Conservation (phyloP, 1,140 invertebrate genomes). For the Dendroctonus ponderosae region DNA sequence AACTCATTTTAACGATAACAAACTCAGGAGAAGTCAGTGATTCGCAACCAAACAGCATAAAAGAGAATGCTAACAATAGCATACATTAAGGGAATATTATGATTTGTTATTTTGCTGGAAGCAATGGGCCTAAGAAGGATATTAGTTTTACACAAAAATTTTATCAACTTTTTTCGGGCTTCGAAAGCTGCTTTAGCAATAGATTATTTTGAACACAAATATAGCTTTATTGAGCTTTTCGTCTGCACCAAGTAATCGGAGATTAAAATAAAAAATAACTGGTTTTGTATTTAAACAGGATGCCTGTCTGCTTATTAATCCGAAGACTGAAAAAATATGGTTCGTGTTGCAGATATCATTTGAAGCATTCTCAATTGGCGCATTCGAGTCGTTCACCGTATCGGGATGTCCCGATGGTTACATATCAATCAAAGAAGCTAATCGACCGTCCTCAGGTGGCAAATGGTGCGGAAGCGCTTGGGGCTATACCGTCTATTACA, state of each 20-base stretch:
- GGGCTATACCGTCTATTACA: constrained; percentile 84
- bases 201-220: too few relatives aligned
- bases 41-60: too few relatives aligned
- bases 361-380: constrained; percentile 73
- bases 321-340: too few relatives aligned
- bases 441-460: constrained; percentile 69
- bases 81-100: background rate
- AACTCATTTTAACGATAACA: constrained; percentile 19
- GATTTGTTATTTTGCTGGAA: background rate
- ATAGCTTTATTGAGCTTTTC: too few relatives aligned
- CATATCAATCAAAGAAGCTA: constrained; percentile 73
- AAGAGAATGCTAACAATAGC: too few relatives aligned
- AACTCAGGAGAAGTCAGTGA: background rate
- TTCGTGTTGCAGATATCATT: constrained; percentile 62
- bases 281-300: too few relatives aligned
- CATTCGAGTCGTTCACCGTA: constrained; percentile 71
- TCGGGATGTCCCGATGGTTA: constrained; percentile 78
- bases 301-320: too few relatives aligned
- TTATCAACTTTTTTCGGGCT: background rate
- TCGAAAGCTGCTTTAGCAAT: too few relatives aligned
- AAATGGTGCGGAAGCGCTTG: constrained; percentile 82
- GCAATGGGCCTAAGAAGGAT: background rate
- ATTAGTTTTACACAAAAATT: too few relatives aligned
- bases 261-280: too few relatives aligned
- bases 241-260: too few relatives aligned